Base-by-base conservation (phyloP, 2,888 invertebrate species). In the Ornithoptera priamus region DNA sequence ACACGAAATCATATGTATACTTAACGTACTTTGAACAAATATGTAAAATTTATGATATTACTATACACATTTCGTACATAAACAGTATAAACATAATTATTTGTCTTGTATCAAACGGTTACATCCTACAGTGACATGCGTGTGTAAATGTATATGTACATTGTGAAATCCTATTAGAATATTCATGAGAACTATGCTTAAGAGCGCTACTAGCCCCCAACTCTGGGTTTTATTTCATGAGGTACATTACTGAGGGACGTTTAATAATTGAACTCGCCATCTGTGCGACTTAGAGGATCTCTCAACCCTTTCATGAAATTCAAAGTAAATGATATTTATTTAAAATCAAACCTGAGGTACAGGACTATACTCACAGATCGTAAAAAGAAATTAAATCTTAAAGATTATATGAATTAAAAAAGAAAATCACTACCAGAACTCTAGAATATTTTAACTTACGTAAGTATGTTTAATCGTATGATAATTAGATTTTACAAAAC, bases 111-210 rank as follows among this genome's bases (percentile, higher is more conserved):
- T 50, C 15, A 6, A 18, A 50, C 18, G 15, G 53, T n/a, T n/a
- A 53, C 46, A 46, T 18, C 6, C 18, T 53, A 53, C n/a, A 53
- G 53, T n/a, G 53, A 7, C 18, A 53, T 53, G n/a, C 53, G 2
- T 18, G 30, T 59, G 42, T 60, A 61, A 59, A 24, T 59, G 30
- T n/a, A 18, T 61, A 36, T 36, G n/a, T 46, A 65, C 42, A 46
- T 18, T 50, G 46, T 42, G 59, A 62, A 67, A 53, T 18, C 62
- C 42, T 70, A 59, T 63, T 70, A 67, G 70, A 76, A 74, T 73
- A 76, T 75, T 76, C 74, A 74, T 73, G 72, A 73, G 70, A 70
- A 63, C 70, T 73, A 72, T 75, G 69, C 72, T 74, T 69, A 70
- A 70, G 63, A 53, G 39, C 62, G 61, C 59, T 53, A 24, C 69